phyloP scores from a whole-genome alignment of 1,140 invertebrate species.

The Atta cephalotes region DNA sequence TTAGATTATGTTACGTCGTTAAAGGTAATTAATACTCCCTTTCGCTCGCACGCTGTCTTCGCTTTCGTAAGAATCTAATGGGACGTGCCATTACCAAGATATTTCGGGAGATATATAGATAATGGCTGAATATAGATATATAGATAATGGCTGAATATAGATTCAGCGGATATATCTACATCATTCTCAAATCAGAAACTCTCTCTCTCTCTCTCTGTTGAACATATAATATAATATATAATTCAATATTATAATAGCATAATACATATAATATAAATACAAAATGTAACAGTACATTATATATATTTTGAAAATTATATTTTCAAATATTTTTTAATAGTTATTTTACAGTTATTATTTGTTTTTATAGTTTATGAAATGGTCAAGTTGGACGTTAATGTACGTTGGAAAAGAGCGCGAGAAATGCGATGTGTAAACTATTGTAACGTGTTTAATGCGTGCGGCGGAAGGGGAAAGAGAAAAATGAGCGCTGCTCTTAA shows the following conservation, averaged over 20 bases:
- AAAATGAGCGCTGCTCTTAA: slow-evolving; percentile 48
- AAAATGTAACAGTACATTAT: too few relatives aligned
- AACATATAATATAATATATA: background rate
- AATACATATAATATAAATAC: background rate
- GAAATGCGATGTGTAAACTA: background rate
- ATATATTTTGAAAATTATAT: background rate
- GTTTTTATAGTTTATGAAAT: background rate
- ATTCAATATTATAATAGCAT: background rate
- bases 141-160: background rate
- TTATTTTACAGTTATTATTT: too few relatives aligned
- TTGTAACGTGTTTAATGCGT: slow-evolving; percentile 31
- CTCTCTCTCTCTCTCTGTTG: too few relatives aligned
- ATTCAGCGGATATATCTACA: background rate
- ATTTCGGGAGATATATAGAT: background rate
- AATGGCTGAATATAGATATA: background rate
- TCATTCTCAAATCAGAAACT: too few relatives aligned
- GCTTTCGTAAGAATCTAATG: slow-evolving; percentile 25
- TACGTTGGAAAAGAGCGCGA: background rate
- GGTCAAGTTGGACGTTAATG: background rate
- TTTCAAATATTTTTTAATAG: background rate
- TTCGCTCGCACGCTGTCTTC: slow-evolving; percentile 31
- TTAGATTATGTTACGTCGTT: slow-evolving; percentile 65
- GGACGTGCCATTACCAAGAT: slow-evolving; percentile 31
- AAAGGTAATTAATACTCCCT: slow-evolving; percentile 68
- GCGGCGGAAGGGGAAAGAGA: background rate